A percentile compares a stretch with the other conserved stretches of the same genome.
Evolutionary conservation across 1,140 invertebrate genomes (phyloP).

Genomic region (Episyrphus balteatus): DNA sequence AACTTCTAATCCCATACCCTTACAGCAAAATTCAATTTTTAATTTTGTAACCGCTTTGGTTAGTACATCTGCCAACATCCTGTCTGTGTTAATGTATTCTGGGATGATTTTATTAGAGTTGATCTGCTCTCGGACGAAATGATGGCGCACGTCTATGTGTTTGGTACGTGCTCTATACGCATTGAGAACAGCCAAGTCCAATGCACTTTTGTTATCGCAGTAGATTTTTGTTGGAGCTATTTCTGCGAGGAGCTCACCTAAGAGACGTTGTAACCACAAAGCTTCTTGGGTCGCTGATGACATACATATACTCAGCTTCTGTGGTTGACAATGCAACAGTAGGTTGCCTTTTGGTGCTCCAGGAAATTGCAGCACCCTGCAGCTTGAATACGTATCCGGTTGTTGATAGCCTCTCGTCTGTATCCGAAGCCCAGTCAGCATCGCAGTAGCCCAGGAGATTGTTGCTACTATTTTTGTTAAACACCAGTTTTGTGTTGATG

Average conservation of each 20-base stretch:
- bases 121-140: conserved; percentile 19
- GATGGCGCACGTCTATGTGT: conserved; percentile 19
- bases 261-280: neutral
- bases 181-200: neutral
- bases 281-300: conserved; percentile 2
- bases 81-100: conserved; percentile 11
- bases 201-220: conserved; percentile 4
- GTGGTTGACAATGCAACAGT: conserved; percentile 3
- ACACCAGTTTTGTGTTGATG: neutral
- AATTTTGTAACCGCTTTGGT: conserved; percentile 6
- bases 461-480: neutral
- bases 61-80: conserved; percentile 23
- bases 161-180: conserved; percentile 2
- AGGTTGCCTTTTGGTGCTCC: conserved; percentile 2
- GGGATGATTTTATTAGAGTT: conserved; percentile 9
- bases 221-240: neutral
- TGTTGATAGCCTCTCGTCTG: neutral
- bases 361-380: neutral
- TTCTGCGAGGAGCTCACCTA: neutral
- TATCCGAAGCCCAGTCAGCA: conserved; percentile 2
- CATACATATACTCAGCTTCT: conserved; percentile 6
- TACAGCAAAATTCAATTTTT: too few relatives aligned
- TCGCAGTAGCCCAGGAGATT: neutral
- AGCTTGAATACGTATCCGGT: conserved; percentile 3
- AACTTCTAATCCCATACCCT: too few relatives aligned